A percentile compares a stretch with the other conserved stretches of the same genome.
phyloP scores from a whole-genome alignment of 2,797 vertebrate genomes.

The Hapalemur alaotrensis region DNA sequence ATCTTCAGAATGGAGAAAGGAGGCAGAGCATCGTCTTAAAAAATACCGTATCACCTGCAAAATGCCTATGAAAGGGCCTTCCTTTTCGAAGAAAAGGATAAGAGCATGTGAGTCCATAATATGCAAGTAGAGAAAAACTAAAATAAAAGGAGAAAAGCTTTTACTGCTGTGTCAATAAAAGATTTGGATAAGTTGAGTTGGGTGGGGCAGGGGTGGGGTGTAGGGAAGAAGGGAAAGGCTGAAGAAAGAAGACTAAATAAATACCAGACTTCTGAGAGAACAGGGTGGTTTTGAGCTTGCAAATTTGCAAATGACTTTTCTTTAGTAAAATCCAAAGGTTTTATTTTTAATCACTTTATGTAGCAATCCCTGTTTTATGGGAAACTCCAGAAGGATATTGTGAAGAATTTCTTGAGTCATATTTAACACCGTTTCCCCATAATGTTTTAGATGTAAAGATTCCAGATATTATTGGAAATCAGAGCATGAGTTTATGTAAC shows the following conservation, averaged over 20 bases:
- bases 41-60: constrained; percentile 61
- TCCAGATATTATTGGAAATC: neutral
- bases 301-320: neutral
- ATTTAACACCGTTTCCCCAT: neutral
- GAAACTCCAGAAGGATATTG: neutral
- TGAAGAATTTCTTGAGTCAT: neutral
- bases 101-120: constrained; percentile 36
- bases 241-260: neutral
- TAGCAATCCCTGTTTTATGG: neutral
- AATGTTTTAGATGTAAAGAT: neutral
- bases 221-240: neutral
- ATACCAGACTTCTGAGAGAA: neutral
- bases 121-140: neutral
- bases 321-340: neutral
- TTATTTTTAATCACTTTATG: neutral
- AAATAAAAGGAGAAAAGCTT: neutral
- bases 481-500: neutral
- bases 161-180: neutral
- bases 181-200: neutral
- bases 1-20: constrained; percentile 67
- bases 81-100: constrained; percentile 65
- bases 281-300: neutral
- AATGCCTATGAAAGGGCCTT: constrained; percentile 54
- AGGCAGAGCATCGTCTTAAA: constrained; percentile 52
- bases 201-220: neutral